These are phyloP conservation scores for Ceratothoa steindachneri DNA, from an alignment of 2,888 invertebrate genomes.

Conservation along the genomic window DNA sequence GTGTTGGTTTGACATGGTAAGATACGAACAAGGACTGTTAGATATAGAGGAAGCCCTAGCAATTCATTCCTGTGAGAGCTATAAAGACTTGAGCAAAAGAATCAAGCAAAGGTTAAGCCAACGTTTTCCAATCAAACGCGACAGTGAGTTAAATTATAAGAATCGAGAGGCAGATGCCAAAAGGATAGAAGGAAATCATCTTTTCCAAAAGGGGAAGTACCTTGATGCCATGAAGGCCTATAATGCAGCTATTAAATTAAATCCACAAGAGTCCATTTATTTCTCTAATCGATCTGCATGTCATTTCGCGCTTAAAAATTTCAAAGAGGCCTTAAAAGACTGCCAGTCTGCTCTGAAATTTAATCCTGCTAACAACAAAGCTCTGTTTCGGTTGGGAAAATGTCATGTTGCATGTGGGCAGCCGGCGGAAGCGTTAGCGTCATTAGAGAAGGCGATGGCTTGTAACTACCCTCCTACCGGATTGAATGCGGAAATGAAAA, in stretches of 20 bases:
- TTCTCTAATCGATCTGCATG: background rate
- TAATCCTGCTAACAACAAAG: background rate
- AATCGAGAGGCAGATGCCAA: background rate
- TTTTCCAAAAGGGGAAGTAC: background rate
- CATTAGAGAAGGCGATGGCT: background rate
- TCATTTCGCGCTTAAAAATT: background rate
- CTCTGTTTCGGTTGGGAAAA: background rate
- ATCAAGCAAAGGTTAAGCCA: no score
- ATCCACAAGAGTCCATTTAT: background rate
- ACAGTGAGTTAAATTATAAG: no score
- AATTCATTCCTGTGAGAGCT: no score
- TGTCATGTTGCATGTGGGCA: background rate
- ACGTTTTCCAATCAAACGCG: no score
- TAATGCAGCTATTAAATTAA: background rate
- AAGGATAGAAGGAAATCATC: background rate
- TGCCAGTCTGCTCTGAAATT: background rate
- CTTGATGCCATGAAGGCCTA: background rate
- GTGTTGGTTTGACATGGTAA: no score
- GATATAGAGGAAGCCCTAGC: no score
- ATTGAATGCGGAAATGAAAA: no score
- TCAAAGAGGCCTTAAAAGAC: background rate
- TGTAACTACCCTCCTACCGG: no score
- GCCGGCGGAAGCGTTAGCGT: background rate
- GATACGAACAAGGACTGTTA: no score
- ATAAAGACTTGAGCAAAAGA: no score